These are phyloP conservation scores for Stenodema calcarata DNA, from an alignment of 2,888 invertebrate species.

Conservation along the genomic window DNA sequence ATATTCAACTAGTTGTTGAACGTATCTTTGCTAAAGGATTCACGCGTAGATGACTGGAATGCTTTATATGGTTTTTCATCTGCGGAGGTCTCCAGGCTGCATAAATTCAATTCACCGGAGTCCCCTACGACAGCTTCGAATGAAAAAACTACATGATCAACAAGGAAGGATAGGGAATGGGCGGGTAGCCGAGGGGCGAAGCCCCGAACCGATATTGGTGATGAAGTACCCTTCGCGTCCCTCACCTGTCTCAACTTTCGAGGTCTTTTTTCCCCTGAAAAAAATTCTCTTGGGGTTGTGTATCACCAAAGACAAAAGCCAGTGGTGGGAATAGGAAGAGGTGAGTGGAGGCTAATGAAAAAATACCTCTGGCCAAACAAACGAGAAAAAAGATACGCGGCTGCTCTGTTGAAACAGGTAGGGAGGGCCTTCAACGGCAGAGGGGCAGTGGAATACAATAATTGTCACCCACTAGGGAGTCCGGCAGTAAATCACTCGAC, in stretches of 20 bases:
- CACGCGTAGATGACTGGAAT: background rate
- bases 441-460: background rate
- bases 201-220: background rate
- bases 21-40: background rate
- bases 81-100: background rate
- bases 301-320: background rate
- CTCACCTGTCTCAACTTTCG: background rate
- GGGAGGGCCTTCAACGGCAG: background rate
- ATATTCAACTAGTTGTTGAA: background rate
- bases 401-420: background rate
- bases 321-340: background rate
- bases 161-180: background rate
- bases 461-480: background rate
- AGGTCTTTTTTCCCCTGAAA: background rate
- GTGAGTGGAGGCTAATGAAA: background rate
- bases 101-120: background rate
- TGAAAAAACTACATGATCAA: background rate
- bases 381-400: background rate
- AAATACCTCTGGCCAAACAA: slow-evolving; percentile 20
- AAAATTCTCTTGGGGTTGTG: background rate
- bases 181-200: background rate
- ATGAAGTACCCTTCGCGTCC: background rate
- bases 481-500: background rate
- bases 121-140: background rate
- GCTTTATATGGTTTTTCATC: background rate